Evolutionary conservation across 2,888 invertebrate species (phyloP), one percentile per base, ranked within the genome.

Genomic region (Crepidodera aurea): DNA sequence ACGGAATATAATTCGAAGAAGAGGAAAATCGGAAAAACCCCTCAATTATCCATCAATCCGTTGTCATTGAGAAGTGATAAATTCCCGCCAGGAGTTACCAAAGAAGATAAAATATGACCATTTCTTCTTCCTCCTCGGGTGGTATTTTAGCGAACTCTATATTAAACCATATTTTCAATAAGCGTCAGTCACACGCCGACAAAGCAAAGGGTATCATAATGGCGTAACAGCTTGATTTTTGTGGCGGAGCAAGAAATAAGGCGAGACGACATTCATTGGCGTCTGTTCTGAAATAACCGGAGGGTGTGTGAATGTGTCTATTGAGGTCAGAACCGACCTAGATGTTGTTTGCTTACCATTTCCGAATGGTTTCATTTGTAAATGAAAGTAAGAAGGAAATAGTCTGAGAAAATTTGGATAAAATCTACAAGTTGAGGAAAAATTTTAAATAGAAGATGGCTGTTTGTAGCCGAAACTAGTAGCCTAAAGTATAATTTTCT

Each of bases 201-300:
- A 50, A 61, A 51, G 25, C 19, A 55, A 62, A 57, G 37, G 50
- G 50, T 29, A 44, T 51, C 48, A 56, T 57, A 57, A 57, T 48
- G 55, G 50, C 27, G 66, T 63, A 61, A 61, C 66, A 66, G 61
- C 66, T 63, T 63, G 66, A 66, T 64, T 66, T 56, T 53, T 62
- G 40, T 46, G 54, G 42, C 29, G 39, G 32, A 53, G 53, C 37
- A 53, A 46, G 53, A 51, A 55, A 59, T 62, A 56, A 60, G 56
- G 27, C 37, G 40, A 54, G 42, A 54, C 56, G 55, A 37, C 29
- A 54, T 55, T 44, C 55, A 39, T 55, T 2, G 32, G 19, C 32
- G 44, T 40, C 42, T 55, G 55, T 18, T 55, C 15, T 5, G 13
- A 34, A 8, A 34, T 34, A 34, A 34, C 32, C 18, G 53, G 22